Conservation (phyloP, 2,113 vertebrate genomes). For the Sprattus sprattus region DNA sequence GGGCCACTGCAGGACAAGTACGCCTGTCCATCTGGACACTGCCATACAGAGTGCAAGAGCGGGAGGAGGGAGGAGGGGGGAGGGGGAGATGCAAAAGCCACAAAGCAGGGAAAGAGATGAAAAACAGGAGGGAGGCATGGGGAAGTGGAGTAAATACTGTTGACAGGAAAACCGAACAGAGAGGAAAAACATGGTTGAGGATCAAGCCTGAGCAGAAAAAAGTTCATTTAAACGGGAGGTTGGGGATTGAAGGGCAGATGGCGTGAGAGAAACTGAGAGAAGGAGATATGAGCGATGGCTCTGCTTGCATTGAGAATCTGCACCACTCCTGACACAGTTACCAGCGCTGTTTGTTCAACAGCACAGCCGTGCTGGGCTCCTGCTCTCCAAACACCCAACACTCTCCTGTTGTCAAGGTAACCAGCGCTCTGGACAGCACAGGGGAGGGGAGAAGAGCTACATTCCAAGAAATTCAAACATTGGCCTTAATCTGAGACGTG, state of each 20-base stretch:
- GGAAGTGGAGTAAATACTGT: not conserved
- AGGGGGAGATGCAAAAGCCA: not conserved
- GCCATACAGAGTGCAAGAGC: not conserved
- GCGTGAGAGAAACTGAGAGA: not conserved
- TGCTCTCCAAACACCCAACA: conserved; percentile 58
- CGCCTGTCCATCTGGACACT: conserved; percentile 5
- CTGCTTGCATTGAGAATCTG: conserved; percentile 38
- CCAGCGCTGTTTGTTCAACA: conserved; percentile 64
- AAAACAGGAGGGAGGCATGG: conserved; percentile 19
- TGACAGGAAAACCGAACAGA: not conserved
- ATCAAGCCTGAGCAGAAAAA: not conserved
- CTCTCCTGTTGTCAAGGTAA: conserved; percentile 78
- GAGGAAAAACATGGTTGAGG: conserved; percentile 8
- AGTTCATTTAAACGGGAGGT: not conserved
- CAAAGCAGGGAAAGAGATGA: conserved; percentile 18
- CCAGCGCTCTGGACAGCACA: conserved; percentile 57
- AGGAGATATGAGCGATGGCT: not conserved
- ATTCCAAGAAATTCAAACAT: conserved; percentile 63
- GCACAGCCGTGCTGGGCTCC: conserved; percentile 59
- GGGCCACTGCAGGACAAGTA: conserved; percentile 15
- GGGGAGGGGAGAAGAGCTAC: conserved; percentile 35
- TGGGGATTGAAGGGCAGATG: not conserved
- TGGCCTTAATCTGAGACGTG: conserved; percentile 49
- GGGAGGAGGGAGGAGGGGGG: not conserved
- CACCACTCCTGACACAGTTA: conserved; percentile 68